Evolutionary conservation across 2,888 invertebrate genomes (phyloP).

Genomic region (Epistrophe eligans): DNA sequence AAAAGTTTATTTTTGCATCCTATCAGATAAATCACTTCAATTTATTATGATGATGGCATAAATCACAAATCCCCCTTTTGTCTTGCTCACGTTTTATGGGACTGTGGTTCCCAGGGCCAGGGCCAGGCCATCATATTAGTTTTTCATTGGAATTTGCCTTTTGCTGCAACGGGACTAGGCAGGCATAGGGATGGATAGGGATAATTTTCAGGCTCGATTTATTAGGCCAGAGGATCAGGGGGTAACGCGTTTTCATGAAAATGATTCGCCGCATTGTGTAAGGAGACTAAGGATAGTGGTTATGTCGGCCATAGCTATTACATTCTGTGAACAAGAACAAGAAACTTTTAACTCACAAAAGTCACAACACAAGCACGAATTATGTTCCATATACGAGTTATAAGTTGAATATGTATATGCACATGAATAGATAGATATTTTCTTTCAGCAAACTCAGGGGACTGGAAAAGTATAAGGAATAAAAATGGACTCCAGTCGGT

Average conservation of each 20-base stretch:
- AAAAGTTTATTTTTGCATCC: conserved; percentile 72
- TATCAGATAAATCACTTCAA: conserved; percentile 82
- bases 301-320: conserved; percentile 44
- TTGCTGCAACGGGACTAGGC: conserved; percentile 26
- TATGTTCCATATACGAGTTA: not conserved
- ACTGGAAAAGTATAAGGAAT: conserved; percentile 25
- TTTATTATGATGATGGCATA: conserved; percentile 83
- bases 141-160: conserved; percentile 62
- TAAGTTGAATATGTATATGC: no score
- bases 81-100: conserved; percentile 64
- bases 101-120: conserved; percentile 16
- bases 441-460: conserved; percentile 17
- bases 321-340: conserved; percentile 49
- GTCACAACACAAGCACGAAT: conserved; percentile 34
- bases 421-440: not conserved
- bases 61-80: conserved; percentile 79
- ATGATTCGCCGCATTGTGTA: conserved; percentile 62
- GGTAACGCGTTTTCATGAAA: conserved; percentile 42
- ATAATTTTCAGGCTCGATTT: conserved; percentile 67
- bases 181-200: conserved; percentile 25
- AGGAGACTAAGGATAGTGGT: conserved; percentile 62
- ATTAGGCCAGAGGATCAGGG: conserved; percentile 39
- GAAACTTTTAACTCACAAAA: conserved; percentile 56
- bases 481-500: conserved; percentile 47
- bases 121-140: conserved; percentile 52